These are phyloP conservation scores for Borostomias antarcticus DNA, from an alignment of 2,797 vertebrate species.

Conservation along the genomic window DNA sequence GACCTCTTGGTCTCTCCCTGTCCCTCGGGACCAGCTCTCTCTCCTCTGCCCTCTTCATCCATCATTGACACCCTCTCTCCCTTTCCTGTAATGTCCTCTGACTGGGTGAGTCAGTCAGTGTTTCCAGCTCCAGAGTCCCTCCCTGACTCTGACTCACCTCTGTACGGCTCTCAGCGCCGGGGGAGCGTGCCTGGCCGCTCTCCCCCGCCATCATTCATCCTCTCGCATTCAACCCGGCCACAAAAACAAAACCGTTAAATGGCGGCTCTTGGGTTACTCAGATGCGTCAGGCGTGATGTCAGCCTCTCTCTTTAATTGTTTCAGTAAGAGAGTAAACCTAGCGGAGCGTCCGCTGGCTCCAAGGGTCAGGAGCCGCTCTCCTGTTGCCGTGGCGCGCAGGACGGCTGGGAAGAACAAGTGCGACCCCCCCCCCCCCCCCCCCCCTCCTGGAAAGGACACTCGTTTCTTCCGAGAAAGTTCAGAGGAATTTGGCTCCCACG, in stretches of 20 bases:
- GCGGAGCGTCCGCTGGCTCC: too few relatives aligned
- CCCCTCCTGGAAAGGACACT: neutral
- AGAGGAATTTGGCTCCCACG: conserved; percentile 28
- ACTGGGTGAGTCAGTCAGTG: conserved; percentile 36
- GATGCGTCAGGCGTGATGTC: conserved; percentile 33
- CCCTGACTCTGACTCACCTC: conserved; percentile 34
- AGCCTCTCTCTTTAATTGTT: conserved; percentile 23
- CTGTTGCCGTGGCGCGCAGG: too few relatives aligned
- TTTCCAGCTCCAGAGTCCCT: conserved; percentile 37
- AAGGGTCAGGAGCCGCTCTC: too few relatives aligned
- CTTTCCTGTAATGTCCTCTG: conserved; percentile 37
- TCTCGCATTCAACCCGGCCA: conserved; percentile 15
- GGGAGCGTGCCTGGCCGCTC: conserved; percentile 22
- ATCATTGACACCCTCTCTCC: neutral
- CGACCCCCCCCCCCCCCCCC: too few relatives aligned
- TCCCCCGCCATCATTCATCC: conserved; percentile 39
- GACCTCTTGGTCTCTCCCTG: conserved; percentile 43
- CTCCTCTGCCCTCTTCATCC: neutral
- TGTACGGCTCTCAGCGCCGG: neutral
- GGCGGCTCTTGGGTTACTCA: conserved; percentile 30
- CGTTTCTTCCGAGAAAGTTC: conserved; percentile 12
- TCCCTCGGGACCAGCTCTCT: conserved; percentile 31
- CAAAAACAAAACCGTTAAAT: conserved; percentile 19
- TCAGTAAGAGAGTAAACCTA: too few relatives aligned
- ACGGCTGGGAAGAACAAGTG: too few relatives aligned